These are phyloP conservation scores for Lophotriccus pileatus DNA, from an alignment of 2,797 vertebrate species.

Conservation along the genomic window DNA sequence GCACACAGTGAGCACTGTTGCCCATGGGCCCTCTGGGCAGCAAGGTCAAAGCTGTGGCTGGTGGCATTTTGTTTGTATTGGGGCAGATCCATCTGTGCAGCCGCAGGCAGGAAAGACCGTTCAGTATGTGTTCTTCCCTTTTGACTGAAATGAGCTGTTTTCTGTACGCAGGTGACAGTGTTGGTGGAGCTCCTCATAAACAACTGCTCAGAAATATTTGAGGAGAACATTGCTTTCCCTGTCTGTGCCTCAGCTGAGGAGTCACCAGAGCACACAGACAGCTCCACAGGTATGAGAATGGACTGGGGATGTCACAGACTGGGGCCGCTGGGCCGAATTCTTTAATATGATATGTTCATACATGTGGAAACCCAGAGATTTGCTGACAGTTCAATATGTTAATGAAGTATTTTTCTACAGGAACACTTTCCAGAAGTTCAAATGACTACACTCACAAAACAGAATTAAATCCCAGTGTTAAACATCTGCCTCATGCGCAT, in stretches of 20 bases:
- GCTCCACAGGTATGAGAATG: constrained; percentile 72
- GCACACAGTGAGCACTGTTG: neutral
- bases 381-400: neutral
- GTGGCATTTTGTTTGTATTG: rapidly evolving
- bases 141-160: neutral
- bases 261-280: constrained; percentile 72
- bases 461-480: neutral
- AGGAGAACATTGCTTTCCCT: constrained; percentile 76
- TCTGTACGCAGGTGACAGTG: constrained; percentile 75
- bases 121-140: neutral
- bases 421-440: neutral
- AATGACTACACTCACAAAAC: neutral
- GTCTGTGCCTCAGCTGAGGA: constrained; percentile 76
- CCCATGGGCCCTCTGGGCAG: rapidly evolving
- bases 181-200: constrained; percentile 90
- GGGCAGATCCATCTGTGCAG: neutral
- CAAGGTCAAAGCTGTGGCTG: neutral
- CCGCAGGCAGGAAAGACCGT: neutral
- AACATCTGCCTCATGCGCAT: neutral
- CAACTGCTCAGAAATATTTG: constrained; percentile 84
- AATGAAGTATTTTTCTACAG: neutral
- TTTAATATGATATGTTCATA: neutral
- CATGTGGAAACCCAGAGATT: neutral
- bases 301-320: neutral
- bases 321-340: neutral